Evolutionary conservation across 2,888 invertebrate species (phyloP), one percentile per base, ranked within the genome.

Genomic region (Actias luna): DNA sequence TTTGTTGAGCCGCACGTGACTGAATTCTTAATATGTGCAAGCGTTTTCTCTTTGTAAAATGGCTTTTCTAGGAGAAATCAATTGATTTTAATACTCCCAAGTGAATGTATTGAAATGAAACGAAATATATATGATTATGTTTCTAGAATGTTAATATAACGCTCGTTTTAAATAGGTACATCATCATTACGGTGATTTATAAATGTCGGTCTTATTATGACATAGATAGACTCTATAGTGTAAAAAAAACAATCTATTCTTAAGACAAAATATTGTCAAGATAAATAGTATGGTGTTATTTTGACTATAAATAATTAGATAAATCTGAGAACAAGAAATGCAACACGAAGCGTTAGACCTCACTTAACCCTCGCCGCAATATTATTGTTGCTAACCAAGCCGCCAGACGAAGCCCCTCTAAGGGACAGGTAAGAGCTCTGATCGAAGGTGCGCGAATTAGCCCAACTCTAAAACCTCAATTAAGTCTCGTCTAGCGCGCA

Each of bases 381-480:
- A 85, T 85, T 85, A 84, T 85, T 79, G 83, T 78, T 73, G 79
- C 78, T 75, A 80, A 78, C 80, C 76, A 76, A 75, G 71, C 73
- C 70, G 77, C 80, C 82, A 86, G 87, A 88, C 86, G 87, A 87
- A 85, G 84, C 88, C 88, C 78, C 80, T 81, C 75, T 65, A 67
- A 75, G 77, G 76, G 78, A 74, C 75, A 73, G 76, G 80, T 80
- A 69, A 79, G 77, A 81, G 78, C 76, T 72, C 85, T 84, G 86
- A 87, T 88, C 88, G 86, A 88, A 91, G 92, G 91, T 89, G 87
- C 86, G 88, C 84, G 90, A 91, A 92, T 91, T 91, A 91, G 91
- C 87, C 85, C 88, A 88, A 88, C 91, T 91, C 90, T 87, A 88
- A 91, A 92, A 91, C 92, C 91, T 91, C 92, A 92, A 92, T 92